These are phyloP conservation scores for Typhlichthys subterraneus DNA, from an alignment of 2,797 vertebrate species.

Conservation along the genomic window DNA sequence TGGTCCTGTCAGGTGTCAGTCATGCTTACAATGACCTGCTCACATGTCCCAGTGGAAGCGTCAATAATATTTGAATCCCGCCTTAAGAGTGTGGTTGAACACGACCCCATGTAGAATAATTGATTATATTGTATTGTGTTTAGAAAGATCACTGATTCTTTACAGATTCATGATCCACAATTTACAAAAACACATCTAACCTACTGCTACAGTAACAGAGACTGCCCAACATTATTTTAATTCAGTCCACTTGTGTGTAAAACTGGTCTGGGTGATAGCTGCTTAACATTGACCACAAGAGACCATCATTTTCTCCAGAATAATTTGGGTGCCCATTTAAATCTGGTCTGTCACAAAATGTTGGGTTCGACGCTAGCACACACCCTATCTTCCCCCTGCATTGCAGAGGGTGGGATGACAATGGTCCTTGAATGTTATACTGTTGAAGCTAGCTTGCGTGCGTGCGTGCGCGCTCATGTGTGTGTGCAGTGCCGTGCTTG, in stretches of 20 bases:
- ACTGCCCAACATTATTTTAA: too few relatives aligned
- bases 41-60: slow-evolving; percentile 47
- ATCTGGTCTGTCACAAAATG: slow-evolving; percentile 13
- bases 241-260: too few relatives aligned
- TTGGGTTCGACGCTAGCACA: slow-evolving; percentile 14
- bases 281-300: too few relatives aligned
- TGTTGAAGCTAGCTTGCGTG: slow-evolving; percentile 38
- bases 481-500: slow-evolving; percentile 20
- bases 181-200: too few relatives aligned
- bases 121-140: slow-evolving; percentile 13
- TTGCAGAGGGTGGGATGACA: slow-evolving; percentile 59
- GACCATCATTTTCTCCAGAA: neutral
- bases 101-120: slow-evolving; percentile 6
- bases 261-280: too few relatives aligned
- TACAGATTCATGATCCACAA: neutral
- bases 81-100: slow-evolving; percentile 41
- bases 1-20: slow-evolving; percentile 72
- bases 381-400: slow-evolving; percentile 36
- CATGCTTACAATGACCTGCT: slow-evolving; percentile 71
- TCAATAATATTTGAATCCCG: slow-evolving; percentile 64
- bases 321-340: slow-evolving; percentile 6
- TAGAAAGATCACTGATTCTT: neutral
- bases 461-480: slow-evolving; percentile 19
- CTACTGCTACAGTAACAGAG: too few relatives aligned
- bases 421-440: slow-evolving; percentile 57